A percentile compares a stretch with the other conserved stretches of the same genome.
These are phyloP conservation scores for Lynx canadensis DNA, from an alignment of 2,113 vertebrate species.

Conservation along the genomic window DNA sequence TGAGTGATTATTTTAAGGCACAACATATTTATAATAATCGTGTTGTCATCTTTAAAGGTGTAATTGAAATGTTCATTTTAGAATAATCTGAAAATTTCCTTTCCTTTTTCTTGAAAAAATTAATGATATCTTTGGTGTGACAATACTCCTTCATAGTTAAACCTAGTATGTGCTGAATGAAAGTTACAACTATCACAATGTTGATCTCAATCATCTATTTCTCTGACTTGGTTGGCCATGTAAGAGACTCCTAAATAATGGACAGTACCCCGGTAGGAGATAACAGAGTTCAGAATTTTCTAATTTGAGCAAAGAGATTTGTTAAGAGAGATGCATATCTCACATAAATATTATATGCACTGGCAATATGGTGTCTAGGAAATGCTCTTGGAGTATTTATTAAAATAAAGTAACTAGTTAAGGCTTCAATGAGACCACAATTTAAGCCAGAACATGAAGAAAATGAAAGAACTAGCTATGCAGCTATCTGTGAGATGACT, in stretches of 20 bases:
- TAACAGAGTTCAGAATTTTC: neutral
- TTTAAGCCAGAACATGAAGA: neutral
- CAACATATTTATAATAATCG: neutral
- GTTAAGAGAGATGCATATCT: neutral
- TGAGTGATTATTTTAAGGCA: neutral
- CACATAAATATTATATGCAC: neutral
- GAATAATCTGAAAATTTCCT: neutral
- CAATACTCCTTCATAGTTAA: neutral
- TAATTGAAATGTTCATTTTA: neutral
- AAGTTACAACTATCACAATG: neutral
- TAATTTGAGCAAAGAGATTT: neutral
- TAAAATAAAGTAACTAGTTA: neutral
- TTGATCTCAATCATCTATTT: neutral
- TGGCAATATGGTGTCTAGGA: neutral
- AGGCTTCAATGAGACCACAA: neutral
- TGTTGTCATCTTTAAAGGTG: neutral
- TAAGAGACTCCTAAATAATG: neutral
- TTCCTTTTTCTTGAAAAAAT: neutral
- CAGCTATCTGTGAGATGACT: neutral
- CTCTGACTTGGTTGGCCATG: neutral
- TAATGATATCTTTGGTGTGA: neutral
- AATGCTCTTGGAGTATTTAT: neutral
- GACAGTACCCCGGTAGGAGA: neutral
- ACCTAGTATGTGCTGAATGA: neutral
- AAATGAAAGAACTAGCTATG: neutral